Evolutionary conservation across 2,797 vertebrate genomes (phyloP), one percentile per base, ranked within the genome.

Genomic region (Crenichthys baileyi): DNA sequence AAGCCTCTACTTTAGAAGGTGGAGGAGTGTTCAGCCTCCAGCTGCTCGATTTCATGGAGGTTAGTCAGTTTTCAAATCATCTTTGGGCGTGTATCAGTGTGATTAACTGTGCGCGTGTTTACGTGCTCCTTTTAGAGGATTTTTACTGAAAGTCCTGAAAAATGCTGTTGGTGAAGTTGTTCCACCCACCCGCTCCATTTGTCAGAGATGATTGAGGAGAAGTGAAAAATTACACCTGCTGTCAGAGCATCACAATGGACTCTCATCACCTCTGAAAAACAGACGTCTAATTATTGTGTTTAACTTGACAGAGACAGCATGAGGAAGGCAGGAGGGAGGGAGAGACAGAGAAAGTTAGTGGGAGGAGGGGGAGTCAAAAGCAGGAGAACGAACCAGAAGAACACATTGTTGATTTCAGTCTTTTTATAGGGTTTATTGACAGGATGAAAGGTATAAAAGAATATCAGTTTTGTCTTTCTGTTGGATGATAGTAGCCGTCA

Each of bases 1-100:
- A 80, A 91, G 85, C 85, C 18, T 72, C 72, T 76, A 81, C 77
- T 88, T 87, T 79, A 80, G 87, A 85, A 88, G 83, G 85, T 85
- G 85, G 88, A 89, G 83, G 82, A 89, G 87, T 86, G 87, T 88
- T 79, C 82, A 73, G 76, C 89, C 83, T 83, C 87, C 83, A 89
- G 87, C 91, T 86, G 80, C 87, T 91, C 68, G 73, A 90, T 90
- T 89, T 90, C 86, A 90, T 75, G 85, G 88, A 79, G 82, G 89
- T 87, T 89, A 87, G 79, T 88, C 87, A 87, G 80, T 84, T 85
- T 87, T 84, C 67, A 79, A 88, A 85, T 78, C 81, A 85, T 86
- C 82, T 73, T 22, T 76, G 85, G 65, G 73, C 1, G 67, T 86
- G 83, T 73, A 68, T 60, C 71, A 58, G 76, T 55, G 76, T 85